Conservation (phyloP, 2,797 vertebrate genomes). For the Otus scops region DNA sequence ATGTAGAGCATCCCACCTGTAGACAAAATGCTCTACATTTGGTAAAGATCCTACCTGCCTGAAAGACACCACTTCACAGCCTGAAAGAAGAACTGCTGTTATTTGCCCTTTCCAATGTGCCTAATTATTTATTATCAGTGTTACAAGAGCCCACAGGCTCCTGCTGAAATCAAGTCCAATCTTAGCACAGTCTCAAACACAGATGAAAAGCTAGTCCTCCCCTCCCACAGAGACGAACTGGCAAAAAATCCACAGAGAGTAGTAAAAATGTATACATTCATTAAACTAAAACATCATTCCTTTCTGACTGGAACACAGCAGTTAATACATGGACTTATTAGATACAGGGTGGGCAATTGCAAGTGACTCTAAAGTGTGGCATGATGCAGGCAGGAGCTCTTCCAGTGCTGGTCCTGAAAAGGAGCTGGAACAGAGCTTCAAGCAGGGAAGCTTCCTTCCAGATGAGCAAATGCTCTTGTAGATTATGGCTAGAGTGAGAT, state of each 20-base stretch:
- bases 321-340: neutral
- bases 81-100: neutral
- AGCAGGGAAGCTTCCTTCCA: neutral
- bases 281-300: neutral
- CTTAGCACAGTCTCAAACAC: neutral
- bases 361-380: neutral
- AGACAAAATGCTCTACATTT: neutral
- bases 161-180: neutral
- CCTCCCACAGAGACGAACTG: neutral
- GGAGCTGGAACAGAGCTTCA: conserved; percentile 7
- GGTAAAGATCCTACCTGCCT: neutral
- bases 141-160: neutral
- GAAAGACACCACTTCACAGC: neutral
- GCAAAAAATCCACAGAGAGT: neutral
- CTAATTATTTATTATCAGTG: neutral
- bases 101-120: neutral
- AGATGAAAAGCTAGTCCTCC: neutral
- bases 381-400: neutral
- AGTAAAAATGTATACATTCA: neutral
- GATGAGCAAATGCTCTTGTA: neutral
- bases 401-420: neutral
- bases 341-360: neutral
- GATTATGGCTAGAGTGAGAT: neutral
- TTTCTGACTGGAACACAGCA: neutral
- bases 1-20: neutral